phyloP scores from a whole-genome alignment of 92 coral and sea anemone genomes.

The Nematostella vectensis region DNA sequence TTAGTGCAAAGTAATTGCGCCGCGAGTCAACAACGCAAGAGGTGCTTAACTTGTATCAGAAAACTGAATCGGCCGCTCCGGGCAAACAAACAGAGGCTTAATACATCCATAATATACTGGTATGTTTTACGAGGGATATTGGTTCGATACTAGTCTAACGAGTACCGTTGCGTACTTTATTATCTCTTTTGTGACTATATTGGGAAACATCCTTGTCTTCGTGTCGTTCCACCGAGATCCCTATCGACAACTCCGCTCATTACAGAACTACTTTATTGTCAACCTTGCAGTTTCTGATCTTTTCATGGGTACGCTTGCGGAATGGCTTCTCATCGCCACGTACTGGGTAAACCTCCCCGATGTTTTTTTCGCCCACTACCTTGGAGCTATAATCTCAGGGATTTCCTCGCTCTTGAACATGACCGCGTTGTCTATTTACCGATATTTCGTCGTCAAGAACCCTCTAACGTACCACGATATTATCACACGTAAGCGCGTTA shows the following conservation, averaged over 20 bases:
- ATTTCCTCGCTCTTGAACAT: slow-evolving; percentile 56
- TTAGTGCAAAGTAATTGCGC: too few relatives aligned
- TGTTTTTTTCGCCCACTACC: slow-evolving; percentile 49
- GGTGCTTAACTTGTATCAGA: too few relatives aligned
- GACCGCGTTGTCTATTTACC: slow-evolving; percentile 63
- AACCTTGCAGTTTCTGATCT: slow-evolving; percentile 64
- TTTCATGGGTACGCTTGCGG: slow-evolving; percentile 59
- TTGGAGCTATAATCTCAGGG: slow-evolving; percentile 52
- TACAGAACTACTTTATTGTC: slow-evolving; percentile 60
- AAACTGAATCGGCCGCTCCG: too few relatives aligned
- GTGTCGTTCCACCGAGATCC: slow-evolving; percentile 55
- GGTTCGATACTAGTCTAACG: slow-evolving; percentile 52
- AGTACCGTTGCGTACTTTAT: slow-evolving; percentile 45
- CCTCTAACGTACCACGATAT: slow-evolving; percentile 50
- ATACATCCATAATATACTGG: too few relatives aligned
- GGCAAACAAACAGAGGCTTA: too few relatives aligned
- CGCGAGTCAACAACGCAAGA: too few relatives aligned
- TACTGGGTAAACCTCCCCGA: slow-evolving; percentile 37
- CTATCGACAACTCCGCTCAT: slow-evolving; percentile 40
- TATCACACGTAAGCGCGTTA: slow-evolving; percentile 38
- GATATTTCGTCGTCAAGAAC: slow-evolving; percentile 51
- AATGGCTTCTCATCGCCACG: slow-evolving; percentile 52
- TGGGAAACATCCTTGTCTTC: slow-evolving; percentile 53
- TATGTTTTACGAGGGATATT: slow-evolving; percentile 73
- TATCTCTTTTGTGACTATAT: slow-evolving; percentile 40